Conservation (phyloP, 1,140 invertebrate genomes). For the Medauroidea extradentata region DNA sequence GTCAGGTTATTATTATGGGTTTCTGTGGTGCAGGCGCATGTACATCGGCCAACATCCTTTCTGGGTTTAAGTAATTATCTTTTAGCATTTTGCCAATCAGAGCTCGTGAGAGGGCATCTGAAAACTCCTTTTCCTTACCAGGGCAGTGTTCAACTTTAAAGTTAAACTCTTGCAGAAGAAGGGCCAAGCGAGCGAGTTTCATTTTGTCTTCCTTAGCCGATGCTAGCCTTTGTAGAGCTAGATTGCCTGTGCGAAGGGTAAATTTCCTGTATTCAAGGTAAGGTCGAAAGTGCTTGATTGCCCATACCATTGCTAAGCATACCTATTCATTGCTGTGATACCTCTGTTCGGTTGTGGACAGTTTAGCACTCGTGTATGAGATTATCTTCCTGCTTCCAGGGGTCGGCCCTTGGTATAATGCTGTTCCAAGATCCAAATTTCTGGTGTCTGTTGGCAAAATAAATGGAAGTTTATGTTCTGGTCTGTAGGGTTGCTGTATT, state of each 20-base stretch:
- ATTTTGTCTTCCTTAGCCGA: slow-evolving; percentile 17
- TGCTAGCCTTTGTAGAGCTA: slow-evolving; percentile 25
- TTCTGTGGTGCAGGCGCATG: too few species aligned
- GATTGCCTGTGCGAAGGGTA: slow-evolving; percentile 29
- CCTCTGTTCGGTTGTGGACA: neutral
- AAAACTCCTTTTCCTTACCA: slow-evolving; percentile 22
- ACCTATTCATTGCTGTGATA: neutral
- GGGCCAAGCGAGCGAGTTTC: slow-evolving; percentile 31
- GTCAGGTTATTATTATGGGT: too few species aligned
- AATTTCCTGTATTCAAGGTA: slow-evolving; percentile 32
- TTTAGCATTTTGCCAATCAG: neutral
- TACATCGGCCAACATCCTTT: too few species aligned
- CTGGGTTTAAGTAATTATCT: too few species aligned
- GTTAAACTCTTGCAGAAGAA: slow-evolving; percentile 28
- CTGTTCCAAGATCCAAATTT: neutral
- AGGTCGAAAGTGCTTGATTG: slow-evolving; percentile 26
- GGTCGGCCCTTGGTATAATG: neutral
- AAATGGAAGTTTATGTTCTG: too few species aligned
- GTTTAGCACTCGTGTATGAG: neutral
- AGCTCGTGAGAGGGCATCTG: neutral
- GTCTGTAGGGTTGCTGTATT: too few species aligned
- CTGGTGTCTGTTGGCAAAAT: too few species aligned
- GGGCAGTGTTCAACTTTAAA: slow-evolving; percentile 26
- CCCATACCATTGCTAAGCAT: slow-evolving; percentile 31
- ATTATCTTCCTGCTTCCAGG: neutral